Base-by-base conservation (phyloP, 2,113 vertebrate species). In the Fregata magnificens region DNA sequence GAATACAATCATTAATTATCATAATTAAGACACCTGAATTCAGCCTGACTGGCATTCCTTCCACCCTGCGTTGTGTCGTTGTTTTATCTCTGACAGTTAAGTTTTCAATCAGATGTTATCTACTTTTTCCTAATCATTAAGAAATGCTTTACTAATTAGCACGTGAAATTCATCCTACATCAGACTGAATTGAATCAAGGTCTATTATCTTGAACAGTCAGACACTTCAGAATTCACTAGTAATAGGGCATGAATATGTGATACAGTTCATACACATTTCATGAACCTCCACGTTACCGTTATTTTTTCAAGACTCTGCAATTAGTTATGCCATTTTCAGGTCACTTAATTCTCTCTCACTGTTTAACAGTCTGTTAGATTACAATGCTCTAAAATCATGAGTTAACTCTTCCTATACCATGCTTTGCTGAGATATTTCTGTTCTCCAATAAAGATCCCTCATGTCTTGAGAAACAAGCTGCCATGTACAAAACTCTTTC, bases 91-190 rank as follows among this genome's bases (percentile, higher is more conserved):
- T 98, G 97, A 98, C 96, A 97, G 98, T 98, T 97, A 92, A 94
- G 96, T 97, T 98, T 98, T 98, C 97, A 98, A 97, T 98, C 98
- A 97, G 98, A 98, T 98, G 96, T 97, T 98, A 98, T 98, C 98
- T 98, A 95, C 97, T 97, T 98, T 98, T 93, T 96, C 97, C 84
- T 98, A 98, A 98, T 98, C 98, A 98, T 98, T 98, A 98, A 98
- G 97, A 98, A 98, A 98, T 97, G 97, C 97, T 98, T 98, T 98
- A 97, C 98, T 98, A 98, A 98, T 98, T 98, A 98, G 97, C 97
- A 97, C 97, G 97, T 98, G 98, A 97, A 98, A 98, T 98, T 98
- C 98, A 98, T 98, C 96, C 97, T 95, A 96, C 98, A 98, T 98
- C 98, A 98, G 97, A 97, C 97, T 97, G 98, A 98, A 98, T 97